Evolutionary conservation across 2,113 vertebrate genomes (phyloP).

Genomic region (Petroica traversi): DNA sequence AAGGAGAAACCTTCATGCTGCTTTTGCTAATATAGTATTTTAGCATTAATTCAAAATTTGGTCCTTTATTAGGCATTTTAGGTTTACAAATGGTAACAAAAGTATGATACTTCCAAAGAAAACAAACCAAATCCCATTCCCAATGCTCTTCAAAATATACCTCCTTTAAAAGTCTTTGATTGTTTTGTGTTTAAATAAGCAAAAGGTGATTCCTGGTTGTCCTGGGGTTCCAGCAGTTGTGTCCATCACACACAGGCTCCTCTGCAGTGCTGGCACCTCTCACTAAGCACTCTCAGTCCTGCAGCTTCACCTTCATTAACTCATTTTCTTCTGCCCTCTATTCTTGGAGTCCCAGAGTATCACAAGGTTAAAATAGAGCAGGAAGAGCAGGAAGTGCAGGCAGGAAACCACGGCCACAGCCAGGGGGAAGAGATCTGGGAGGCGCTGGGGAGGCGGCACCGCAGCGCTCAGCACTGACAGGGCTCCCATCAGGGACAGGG

Average conservation of each 20-base stretch:
- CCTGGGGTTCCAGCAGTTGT: neutral
- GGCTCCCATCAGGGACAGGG: slow-evolving; percentile 75
- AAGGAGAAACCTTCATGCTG: neutral
- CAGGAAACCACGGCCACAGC: slow-evolving; percentile 83
- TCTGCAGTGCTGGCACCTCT: neutral
- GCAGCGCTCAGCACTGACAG: slow-evolving; percentile 76
- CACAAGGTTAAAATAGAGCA: slow-evolving; percentile 85
- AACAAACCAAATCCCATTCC: neutral
- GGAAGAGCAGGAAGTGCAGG: slow-evolving; percentile 83
- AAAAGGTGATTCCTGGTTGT: neutral
- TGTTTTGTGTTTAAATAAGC: neutral
- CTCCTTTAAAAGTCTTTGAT: neutral
- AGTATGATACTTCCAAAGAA: neutral
- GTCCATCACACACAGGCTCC: neutral
- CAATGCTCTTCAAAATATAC: neutral
- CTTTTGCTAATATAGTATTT: neutral
- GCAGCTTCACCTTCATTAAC: slow-evolving; percentile 54
- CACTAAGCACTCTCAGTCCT: neutral
- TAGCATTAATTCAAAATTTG: slow-evolving; percentile 13
- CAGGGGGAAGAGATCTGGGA: slow-evolving; percentile 90
- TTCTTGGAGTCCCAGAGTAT: slow-evolving; percentile 78
- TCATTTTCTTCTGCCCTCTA: slow-evolving; percentile 83
- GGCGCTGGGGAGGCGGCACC: slow-evolving; percentile 75
- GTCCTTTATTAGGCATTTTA: slow-evolving; percentile 42
- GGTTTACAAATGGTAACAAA: slow-evolving; percentile 32